Evolutionary conservation across 1,140 invertebrate genomes (phyloP), one percentile per base, ranked within the genome.

Genomic region (Zaprionus camerounensis): DNA sequence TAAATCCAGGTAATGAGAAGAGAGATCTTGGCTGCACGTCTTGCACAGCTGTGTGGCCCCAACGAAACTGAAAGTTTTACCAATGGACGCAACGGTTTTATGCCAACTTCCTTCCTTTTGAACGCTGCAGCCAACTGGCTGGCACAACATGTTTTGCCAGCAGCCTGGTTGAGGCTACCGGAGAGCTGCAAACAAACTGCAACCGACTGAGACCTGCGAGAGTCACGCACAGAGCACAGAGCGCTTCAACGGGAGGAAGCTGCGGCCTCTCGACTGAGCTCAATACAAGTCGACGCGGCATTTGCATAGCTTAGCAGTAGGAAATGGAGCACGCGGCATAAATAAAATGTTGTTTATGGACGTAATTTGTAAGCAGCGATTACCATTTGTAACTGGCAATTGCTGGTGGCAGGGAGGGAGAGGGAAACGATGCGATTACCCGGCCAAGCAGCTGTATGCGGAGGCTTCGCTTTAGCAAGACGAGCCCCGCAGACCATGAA

Each of bases 41-140:
- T 78, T 75, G 51, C 59, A 57, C 84, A 70, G 81, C 73, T 63
- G 77, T 82, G 91, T 83, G 77, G 91, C 85, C 78, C 71, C 62
- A 81, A 92, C 78, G 91, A 92, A 91, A 92, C 91, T 92, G 91
- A 92, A 92, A 92, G 91, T 92, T 87, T 85, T 69, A 67, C 74
- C 84, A 82, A 81, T 85, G 75, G 75, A 78, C 82, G 58, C 87
- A 91, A 90, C 78, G 78, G 87, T 92, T 92, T 92, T 92, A 92
- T 92, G 91, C 79, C 80, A 86, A 76, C 91, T 92, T 92, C 91
- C 91, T 91, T 78, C 65, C 63, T 73, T 53, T 38, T 62, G 22
- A 17, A 63, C 44, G 20, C 20, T 53, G 34, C n/a, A 20, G 64
- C 63, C 57, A 51, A 51, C 68, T 12, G 12, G 56, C 56, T 62